These are phyloP conservation scores for Bothrops jararaca DNA, from an alignment of 2,113 vertebrate species.

Conservation along the genomic window DNA sequence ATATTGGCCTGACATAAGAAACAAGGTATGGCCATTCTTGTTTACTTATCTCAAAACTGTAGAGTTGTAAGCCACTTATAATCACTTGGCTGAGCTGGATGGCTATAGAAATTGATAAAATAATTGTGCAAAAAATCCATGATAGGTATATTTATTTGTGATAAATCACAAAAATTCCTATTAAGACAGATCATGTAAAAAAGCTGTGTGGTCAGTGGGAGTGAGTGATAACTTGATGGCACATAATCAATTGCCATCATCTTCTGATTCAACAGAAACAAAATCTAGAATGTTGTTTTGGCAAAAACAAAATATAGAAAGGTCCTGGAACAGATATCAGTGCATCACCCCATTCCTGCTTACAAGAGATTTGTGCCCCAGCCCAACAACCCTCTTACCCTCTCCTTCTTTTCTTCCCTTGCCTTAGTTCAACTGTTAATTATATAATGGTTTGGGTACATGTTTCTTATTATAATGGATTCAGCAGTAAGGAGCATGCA, in stretches of 20 bases:
- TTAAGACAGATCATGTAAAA: neutral
- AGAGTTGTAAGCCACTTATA: neutral
- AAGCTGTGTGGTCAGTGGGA: neutral
- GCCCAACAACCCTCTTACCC: neutral
- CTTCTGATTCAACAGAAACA: neutral
- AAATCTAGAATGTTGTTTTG: neutral
- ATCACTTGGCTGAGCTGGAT: neutral
- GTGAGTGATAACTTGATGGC: neutral
- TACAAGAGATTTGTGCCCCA: neutral
- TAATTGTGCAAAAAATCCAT: neutral
- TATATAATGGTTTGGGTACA: neutral
- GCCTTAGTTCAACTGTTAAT: neutral
- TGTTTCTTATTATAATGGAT: neutral
- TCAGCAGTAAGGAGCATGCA: neutral
- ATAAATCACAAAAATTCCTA: neutral
- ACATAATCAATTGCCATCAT: neutral
- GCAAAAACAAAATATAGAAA: neutral
- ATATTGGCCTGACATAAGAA: neutral
- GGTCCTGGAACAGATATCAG: neutral
- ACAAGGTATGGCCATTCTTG: neutral
- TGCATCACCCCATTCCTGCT: neutral
- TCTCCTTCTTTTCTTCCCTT: neutral
- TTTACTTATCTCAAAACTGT: neutral
- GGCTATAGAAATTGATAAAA: neutral
- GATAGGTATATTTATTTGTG: neutral